A percentile compares a stretch with the other conserved stretches of the same genome.
These are phyloP conservation scores for Anarrhichthys ocellatus DNA, from an alignment of 2,113 vertebrate species.

Conservation along the genomic window DNA sequence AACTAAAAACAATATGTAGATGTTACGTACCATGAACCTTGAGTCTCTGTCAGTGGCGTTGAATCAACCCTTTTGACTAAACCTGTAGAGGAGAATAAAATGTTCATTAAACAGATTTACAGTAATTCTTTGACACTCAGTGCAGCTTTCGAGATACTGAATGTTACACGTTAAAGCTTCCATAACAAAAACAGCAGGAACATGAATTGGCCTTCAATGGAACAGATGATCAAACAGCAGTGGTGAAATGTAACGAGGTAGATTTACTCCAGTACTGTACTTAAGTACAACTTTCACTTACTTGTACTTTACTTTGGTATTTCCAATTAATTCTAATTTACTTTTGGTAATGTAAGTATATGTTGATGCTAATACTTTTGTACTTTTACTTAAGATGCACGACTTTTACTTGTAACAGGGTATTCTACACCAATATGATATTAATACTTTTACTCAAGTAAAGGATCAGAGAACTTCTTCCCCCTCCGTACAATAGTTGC, in stretches of 20 bases:
- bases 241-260: not conserved
- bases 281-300: not conserved
- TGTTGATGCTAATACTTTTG: no score
- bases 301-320: not conserved
- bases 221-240: no score
- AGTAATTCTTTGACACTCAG: not conserved
- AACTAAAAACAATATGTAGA: not conserved
- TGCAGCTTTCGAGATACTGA: not conserved
- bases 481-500: no score
- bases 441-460: not conserved
- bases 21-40: slow-evolving; percentile 57
- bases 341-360: no score
- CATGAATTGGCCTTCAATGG: not conserved
- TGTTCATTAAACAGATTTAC: not conserved
- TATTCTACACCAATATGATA: no score
- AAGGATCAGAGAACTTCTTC: no score
- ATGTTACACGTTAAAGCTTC: not conserved
- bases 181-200: no score
- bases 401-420: no score
- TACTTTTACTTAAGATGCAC: no score
- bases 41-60: slow-evolving; percentile 19
- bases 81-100: slow-evolving; percentile 39
- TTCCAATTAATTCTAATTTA: not conserved
- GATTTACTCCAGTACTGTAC: not conserved
- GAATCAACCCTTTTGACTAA: slow-evolving; percentile 21